phyloP scores from a whole-genome alignment of 1,140 invertebrate species.

The Asobara japonica region DNA sequence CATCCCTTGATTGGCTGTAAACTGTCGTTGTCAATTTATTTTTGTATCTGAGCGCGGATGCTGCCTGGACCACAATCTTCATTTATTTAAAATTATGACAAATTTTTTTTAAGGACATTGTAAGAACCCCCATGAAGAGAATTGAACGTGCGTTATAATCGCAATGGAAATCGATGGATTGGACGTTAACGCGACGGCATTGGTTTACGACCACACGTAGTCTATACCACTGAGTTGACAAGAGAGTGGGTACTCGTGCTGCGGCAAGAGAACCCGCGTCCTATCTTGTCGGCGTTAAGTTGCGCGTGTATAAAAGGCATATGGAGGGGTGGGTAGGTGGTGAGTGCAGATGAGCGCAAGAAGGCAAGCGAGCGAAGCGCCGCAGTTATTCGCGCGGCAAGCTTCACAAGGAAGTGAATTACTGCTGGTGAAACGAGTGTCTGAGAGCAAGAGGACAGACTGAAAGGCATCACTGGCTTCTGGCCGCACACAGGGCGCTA shows the following conservation, averaged over 20 bases:
- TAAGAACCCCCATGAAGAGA: neutral
- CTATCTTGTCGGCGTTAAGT: slow-evolving; percentile 22
- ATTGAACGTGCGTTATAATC: neutral
- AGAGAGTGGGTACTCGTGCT: slow-evolving; percentile 13
- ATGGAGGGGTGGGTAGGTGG: neutral
- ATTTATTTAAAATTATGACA: too few species aligned
- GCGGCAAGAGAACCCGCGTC: neutral
- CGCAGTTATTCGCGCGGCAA: slow-evolving; percentile 28
- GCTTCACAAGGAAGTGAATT: slow-evolving; percentile 29
- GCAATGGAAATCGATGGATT: neutral
- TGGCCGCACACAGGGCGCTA: neutral
- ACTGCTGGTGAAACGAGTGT: slow-evolving; percentile 24
- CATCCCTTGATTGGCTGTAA: too few species aligned
- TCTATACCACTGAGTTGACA: neutral
- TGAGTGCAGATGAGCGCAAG: slow-evolving; percentile 1
- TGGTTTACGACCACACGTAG: slow-evolving; percentile 12
- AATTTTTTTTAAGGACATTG: neutral
- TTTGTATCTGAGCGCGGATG: too few species aligned
- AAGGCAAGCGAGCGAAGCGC: neutral
- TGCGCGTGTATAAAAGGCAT: slow-evolving; percentile 22
- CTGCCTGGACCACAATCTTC: too few species aligned
- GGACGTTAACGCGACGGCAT: slow-evolving; percentile 14
- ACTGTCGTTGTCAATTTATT: too few species aligned
- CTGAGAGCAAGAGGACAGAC: neutral
- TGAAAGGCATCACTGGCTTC: neutral